These are phyloP conservation scores for Thereva nobilitata DNA, from an alignment of 2,888 invertebrate species.

Conservation along the genomic window DNA sequence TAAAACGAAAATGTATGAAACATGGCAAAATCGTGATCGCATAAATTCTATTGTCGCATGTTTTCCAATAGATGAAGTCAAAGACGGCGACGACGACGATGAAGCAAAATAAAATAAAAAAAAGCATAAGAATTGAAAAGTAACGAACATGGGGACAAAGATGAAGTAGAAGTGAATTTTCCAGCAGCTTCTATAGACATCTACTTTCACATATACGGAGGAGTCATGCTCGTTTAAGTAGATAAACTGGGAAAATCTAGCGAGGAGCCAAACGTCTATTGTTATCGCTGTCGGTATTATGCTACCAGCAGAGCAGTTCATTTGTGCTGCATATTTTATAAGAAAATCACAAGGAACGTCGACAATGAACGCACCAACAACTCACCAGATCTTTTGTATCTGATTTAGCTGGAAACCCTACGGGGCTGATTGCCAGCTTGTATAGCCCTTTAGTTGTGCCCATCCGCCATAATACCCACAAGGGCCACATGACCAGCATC, in stretches of 20 bases:
- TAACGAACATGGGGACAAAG: conserved; percentile 23
- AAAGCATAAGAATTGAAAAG: conserved; percentile 37
- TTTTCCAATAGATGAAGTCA: conserved; percentile 41
- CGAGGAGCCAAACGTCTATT: conserved; percentile 27
- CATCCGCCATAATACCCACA: no score
- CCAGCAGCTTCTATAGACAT: conserved; percentile 25
- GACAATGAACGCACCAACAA: conserved; percentile 23
- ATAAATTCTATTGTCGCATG: conserved; percentile 48
- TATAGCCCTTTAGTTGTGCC: no score
- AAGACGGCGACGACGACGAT: conserved; percentile 28
- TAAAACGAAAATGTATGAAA: conserved; percentile 47
- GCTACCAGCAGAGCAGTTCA: conserved; percentile 36
- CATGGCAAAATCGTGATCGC: conserved; percentile 48
- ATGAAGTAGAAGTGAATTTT: conserved; percentile 22
- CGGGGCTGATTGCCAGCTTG: conserved; percentile 18
- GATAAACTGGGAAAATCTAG: conserved; percentile 10
- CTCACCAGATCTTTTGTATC: conserved; percentile 6
- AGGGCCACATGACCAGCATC: no score
- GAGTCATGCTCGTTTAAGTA: conserved; percentile 26
- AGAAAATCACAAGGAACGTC: conserved; percentile 10
- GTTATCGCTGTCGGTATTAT: conserved; percentile 1
- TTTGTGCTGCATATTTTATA: conserved; percentile 33
- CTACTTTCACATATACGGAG: conserved; percentile 11
- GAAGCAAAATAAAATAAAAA: conserved; percentile 39
- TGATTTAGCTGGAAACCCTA: conserved; percentile 28